phyloP scores from a whole-genome alignment of 1,140 invertebrate species.

The Drosophila subpulchrella region DNA sequence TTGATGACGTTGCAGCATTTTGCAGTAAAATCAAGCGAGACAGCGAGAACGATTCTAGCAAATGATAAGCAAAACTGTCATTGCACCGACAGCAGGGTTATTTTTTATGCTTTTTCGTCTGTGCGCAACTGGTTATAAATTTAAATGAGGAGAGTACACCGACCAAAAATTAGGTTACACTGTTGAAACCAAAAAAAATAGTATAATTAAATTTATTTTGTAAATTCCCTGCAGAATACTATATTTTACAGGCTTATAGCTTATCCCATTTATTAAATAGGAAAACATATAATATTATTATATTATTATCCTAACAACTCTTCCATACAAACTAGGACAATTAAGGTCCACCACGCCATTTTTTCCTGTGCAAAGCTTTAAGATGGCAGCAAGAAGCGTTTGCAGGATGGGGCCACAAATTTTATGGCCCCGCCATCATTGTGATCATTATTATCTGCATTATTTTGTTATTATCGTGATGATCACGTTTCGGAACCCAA shows the following conservation, averaged over 20 bases:
- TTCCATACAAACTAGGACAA: neutral
- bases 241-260: too few species aligned
- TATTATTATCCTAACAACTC: neutral
- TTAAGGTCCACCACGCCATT: neutral
- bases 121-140: conserved; percentile 68
- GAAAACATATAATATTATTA: neutral
- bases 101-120: conserved; percentile 27
- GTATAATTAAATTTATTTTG: too few species aligned
- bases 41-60: conserved; percentile 58
- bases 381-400: conserved; percentile 8
- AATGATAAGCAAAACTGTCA: conserved; percentile 81
- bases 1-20: conserved; percentile 52
- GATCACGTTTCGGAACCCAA: conserved; percentile 54
- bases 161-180: neutral
- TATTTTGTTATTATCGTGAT: conserved; percentile 67
- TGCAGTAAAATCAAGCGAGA: conserved; percentile 25
- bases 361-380: neutral
- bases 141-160: conserved; percentile 51
- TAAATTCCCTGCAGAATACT: too few species aligned
- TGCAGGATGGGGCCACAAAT: conserved; percentile 20
- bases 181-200: neutral
- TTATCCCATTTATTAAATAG: too few species aligned
- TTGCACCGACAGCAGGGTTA: conserved; percentile 36
- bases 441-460: conserved; percentile 51
- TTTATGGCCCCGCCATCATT: conserved; percentile 45